Percentiles rank a stretch among this genome's conserved stretches.
Conservation (phyloP, 2,888 invertebrate genomes). For the Campoplex nolae region DNA sequence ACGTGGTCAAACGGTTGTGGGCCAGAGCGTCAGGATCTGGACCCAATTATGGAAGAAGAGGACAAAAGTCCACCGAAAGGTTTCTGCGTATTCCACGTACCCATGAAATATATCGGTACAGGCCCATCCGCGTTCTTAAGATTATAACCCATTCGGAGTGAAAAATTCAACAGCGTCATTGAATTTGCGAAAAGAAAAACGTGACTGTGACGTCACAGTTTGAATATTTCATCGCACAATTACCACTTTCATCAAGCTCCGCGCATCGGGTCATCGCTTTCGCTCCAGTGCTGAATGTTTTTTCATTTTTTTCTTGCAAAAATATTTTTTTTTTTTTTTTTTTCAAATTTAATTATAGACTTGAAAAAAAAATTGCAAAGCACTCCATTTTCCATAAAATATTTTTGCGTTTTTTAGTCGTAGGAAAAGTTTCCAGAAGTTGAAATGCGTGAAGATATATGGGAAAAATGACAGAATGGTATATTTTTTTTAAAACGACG, state of each 20-base stretch:
- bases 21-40: slow-evolving; percentile 75
- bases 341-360: background rate
- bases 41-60: slow-evolving; percentile 78
- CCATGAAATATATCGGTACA: slow-evolving; percentile 69
- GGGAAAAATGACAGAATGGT: background rate
- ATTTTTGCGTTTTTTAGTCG: background rate
- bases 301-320: background rate
- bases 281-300: background rate
- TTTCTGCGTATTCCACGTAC: slow-evolving; percentile 68
- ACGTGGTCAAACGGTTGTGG: slow-evolving; percentile 71
- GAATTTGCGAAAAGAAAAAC: slow-evolving; percentile 1
- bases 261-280: background rate
- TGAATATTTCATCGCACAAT: background rate
- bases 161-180: background rate
- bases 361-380: background rate
- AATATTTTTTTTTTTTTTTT: background rate
- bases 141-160: slow-evolving; percentile 2
- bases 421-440: background rate
- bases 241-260: background rate
- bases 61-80: slow-evolving; percentile 74
- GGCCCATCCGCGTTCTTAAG: slow-evolving; percentile 44
- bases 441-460: background rate
- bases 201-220: slow-evolving; percentile 23
- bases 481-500: background rate
- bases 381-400: background rate